Percentiles rank a stretch among this genome's conserved stretches.
Evolutionary conservation across 30 jellyfish, hydroid and myxozoan species (phyloP).

Genomic region (Hydractinia symbiolongicarpus): DNA sequence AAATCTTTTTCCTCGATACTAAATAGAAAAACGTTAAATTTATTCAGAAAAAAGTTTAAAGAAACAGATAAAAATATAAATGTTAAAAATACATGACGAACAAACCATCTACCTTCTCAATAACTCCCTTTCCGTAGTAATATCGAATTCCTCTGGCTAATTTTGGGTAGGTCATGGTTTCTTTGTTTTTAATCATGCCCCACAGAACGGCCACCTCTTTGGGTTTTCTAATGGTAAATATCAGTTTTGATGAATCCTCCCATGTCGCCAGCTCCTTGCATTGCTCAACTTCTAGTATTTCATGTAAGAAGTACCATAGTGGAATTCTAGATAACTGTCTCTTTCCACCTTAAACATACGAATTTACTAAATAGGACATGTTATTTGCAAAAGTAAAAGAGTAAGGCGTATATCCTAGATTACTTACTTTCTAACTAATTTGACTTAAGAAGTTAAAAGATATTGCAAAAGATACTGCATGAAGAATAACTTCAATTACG

Average conservation of each 20-base stretch:
- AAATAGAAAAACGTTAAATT: neutral
- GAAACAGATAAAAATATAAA: neutral
- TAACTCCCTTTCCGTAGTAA: slow-evolving; percentile 37
- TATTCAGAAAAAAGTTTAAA: neutral
- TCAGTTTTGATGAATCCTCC: slow-evolving; percentile 1
- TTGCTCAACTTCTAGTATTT: slow-evolving; percentile 22
- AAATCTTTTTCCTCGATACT: slow-evolving; percentile 16
- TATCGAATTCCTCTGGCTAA: slow-evolving; percentile 38
- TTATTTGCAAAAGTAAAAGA: too few relatives aligned
- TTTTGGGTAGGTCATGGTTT: slow-evolving; percentile 32
- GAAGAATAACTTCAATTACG: too few relatives aligned
- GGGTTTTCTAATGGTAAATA: slow-evolving; percentile 27
- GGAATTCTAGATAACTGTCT: slow-evolving; percentile 25
- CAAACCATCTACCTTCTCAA: slow-evolving; percentile 29
- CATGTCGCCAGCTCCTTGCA: slow-evolving; percentile 22
- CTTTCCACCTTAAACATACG: slow-evolving; percentile 1
- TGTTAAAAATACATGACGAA: neutral
- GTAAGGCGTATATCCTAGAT: too few relatives aligned
- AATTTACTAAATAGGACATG: neutral
- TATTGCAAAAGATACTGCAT: too few relatives aligned
- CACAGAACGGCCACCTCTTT: slow-evolving; percentile 25
- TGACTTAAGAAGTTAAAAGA: too few relatives aligned
- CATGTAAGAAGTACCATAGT: slow-evolving; percentile 33
- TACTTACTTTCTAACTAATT: too few relatives aligned
- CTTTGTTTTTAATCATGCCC: slow-evolving; percentile 29